These are phyloP conservation scores for Synanthedon tipuliformis DNA, from an alignment of 2,888 invertebrate genomes.

Conservation along the genomic window DNA sequence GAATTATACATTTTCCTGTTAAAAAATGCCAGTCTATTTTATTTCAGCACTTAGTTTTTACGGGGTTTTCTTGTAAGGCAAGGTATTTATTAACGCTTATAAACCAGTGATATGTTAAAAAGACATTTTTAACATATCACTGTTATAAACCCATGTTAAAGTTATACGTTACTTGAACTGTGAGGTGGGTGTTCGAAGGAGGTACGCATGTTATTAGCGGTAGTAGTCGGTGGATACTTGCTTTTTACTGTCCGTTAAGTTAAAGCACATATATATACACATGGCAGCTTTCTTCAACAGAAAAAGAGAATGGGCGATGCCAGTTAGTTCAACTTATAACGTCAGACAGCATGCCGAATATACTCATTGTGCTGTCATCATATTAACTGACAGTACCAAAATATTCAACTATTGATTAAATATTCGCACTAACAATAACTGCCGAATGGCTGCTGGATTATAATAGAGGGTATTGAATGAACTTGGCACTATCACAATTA, in stretches of 20 bases:
- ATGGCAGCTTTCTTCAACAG: constrained; percentile 31
- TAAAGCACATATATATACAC: neutral
- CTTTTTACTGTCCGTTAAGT: neutral
- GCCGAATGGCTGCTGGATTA: constrained; percentile 34
- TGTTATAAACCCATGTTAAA: too few species aligned
- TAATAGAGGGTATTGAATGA: neutral
- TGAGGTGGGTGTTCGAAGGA: neutral
- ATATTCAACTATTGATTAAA: constrained; percentile 60
- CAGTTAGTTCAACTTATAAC: constrained; percentile 15
- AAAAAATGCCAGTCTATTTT: too few species aligned
- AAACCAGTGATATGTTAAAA: too few species aligned
- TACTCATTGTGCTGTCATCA: constrained; percentile 62
- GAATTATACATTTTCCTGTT: too few species aligned
- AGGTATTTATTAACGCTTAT: too few species aligned
- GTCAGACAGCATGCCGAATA: constrained; percentile 49
- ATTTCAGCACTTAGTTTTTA: too few species aligned
- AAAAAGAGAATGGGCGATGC: constrained; percentile 20
- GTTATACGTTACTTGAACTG: too few species aligned
- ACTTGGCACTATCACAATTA: constrained; percentile 23
- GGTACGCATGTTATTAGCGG: neutral
- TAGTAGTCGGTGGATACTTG: neutral
- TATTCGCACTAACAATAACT: constrained; percentile 55
- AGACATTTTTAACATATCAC: too few species aligned
- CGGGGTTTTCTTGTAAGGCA: too few species aligned
- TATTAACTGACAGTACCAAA: constrained; percentile 62